Evolutionary conservation across 2,113 vertebrate species (phyloP), one percentile per base, ranked within the genome.

Genomic region (Neolamprologus devosi): DNA sequence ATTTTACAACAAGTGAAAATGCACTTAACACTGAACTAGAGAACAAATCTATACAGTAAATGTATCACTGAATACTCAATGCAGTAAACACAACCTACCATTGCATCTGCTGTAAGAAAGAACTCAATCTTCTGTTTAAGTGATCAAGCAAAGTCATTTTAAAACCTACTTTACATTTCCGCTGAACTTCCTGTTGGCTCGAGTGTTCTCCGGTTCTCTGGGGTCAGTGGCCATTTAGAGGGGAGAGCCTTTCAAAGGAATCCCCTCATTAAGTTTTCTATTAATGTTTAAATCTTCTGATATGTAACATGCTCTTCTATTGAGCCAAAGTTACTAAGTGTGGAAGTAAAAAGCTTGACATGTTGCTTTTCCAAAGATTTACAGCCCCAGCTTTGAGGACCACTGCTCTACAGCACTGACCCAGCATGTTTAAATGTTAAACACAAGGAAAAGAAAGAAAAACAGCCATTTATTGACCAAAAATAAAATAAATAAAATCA

Each of bases 281-380:
- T 30, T 47, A 49, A 30, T 8, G 26, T 8, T 78, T 49, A 78
- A 28, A 75, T 42, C 23, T 12, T 78, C 16, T 30, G 45, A 45
- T 73, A 26, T 13, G 79, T 49, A 49, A 30, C 26, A 5, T 3
- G 45, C 45, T 49, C 70, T 78, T 13, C 42, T 75, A 47, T 0
- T 28, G 23, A 47, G 10, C 70, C 70, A 28, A 28, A 75, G 70
- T 13, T 47, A 49, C 9, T 28, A 75, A 75, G 6, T 8, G 23
- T 78, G 16, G 9, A 28, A 78, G 23, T 28, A 28, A 3, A 75
- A 11, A 49, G 16, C 16, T 12, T 8, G 6, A 75, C 17, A 49
- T 49, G 23, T 1, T 30, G 70, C 65, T 37, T 45, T 26, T 45
- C n/a, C 68, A 45, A 17, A 17, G 65, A 42, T 0, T 45, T 0